Conservation (phyloP, 2,797 vertebrate genomes). For the Avahi laniger region DNA sequence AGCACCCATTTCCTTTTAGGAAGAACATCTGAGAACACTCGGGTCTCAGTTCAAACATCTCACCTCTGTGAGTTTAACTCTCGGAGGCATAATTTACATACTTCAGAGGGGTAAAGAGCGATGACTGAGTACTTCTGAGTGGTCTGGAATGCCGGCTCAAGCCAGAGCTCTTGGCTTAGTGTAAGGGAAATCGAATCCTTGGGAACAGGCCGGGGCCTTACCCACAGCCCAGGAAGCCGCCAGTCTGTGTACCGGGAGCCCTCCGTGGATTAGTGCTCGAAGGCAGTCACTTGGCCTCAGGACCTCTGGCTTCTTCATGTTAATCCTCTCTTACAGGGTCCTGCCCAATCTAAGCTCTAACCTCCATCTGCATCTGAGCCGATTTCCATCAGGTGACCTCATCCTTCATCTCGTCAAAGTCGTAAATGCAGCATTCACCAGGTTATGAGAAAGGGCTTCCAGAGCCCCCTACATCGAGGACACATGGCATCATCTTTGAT, state of each 20-base stretch:
- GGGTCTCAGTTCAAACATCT: not conserved
- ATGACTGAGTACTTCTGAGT: not conserved
- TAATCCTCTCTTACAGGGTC: too few relatives aligned
- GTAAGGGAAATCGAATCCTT: not conserved
- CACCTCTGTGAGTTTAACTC: not conserved
- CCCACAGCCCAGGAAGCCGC: not conserved
- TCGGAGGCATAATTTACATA: not conserved
- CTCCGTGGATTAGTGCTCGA: not conserved
- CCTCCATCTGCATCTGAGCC: not conserved
- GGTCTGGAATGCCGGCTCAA: not conserved
- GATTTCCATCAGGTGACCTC: not conserved
- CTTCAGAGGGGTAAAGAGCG: not conserved
- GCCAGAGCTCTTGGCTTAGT: not conserved
- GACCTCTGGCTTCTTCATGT: not conserved
- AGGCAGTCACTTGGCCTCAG: too few relatives aligned
- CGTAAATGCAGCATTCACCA: not conserved
- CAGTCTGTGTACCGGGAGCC: not conserved
- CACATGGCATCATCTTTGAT: not conserved
- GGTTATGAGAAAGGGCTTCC: not conserved
- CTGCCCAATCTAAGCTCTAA: not conserved
- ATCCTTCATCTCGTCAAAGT: not conserved
- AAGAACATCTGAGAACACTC: not conserved
- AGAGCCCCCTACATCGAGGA: not conserved
- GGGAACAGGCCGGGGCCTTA: not conserved
- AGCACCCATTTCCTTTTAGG: not conserved